phyloP scores from a whole-genome alignment of 2,797 vertebrate species.

The Pelobates cultripes region DNA sequence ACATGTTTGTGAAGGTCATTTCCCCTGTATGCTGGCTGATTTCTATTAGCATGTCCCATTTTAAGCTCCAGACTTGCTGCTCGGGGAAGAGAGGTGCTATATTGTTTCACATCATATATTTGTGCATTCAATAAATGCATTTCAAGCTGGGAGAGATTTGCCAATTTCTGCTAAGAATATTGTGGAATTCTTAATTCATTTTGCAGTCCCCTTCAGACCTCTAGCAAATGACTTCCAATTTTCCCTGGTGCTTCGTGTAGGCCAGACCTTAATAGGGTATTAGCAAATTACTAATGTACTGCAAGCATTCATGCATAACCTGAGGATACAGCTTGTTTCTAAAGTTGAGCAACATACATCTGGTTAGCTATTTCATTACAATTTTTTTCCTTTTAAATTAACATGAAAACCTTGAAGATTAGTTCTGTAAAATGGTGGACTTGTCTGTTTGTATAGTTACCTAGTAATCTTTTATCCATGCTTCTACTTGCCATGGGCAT shows the following conservation, averaged over 20 bases:
- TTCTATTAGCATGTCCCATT: too few relatives aligned
- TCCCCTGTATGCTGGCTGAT: too few relatives aligned
- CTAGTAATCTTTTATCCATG: too few relatives aligned
- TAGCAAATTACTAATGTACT: constrained; percentile 59
- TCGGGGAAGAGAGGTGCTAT: constrained; percentile 16
- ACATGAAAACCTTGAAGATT: constrained; percentile 2
- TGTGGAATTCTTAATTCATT: constrained; percentile 55
- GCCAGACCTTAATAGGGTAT: constrained; percentile 59
- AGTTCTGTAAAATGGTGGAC: constrained; percentile 20
- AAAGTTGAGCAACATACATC: constrained; percentile 52
- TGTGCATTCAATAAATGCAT: constrained; percentile 68
- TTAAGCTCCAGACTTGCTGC: not conserved
- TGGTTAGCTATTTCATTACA: constrained; percentile 59
- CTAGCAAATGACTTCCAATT: constrained; percentile 48
- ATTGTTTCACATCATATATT: constrained; percentile 64
- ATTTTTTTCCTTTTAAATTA: constrained; percentile 39
- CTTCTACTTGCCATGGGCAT: too few relatives aligned
- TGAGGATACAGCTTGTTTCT: constrained; percentile 40
- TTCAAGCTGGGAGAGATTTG: constrained; percentile 75
- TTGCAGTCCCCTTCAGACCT: constrained; percentile 54
- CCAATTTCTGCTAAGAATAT: constrained; percentile 69
- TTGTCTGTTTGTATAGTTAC: not conserved
- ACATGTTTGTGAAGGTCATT: too few relatives aligned
- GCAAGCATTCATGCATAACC: constrained; percentile 46
- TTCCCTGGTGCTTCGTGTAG: constrained; percentile 53